These are phyloP conservation scores for Drosophila oshimai DNA, from an alignment of 1,140 invertebrate genomes.

Conservation along the genomic window DNA sequence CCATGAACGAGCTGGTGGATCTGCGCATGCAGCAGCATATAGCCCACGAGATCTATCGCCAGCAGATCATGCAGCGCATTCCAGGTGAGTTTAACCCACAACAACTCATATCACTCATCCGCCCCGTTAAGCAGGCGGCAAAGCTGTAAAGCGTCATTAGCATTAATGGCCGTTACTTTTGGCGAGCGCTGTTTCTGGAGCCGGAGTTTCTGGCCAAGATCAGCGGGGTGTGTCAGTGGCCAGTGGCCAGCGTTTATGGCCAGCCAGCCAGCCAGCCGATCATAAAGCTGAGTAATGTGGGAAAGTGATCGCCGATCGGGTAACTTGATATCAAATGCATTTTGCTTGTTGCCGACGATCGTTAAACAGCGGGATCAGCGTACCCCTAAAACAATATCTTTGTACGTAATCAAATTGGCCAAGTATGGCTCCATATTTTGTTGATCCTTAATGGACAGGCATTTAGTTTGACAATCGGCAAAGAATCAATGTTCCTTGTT, in stretches of 20 bases:
- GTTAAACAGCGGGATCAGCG: slow-evolving; percentile 39
- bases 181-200: slow-evolving; percentile 11
- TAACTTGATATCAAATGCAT: slow-evolving; percentile 34
- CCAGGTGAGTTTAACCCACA: slow-evolving; percentile 59
- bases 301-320: slow-evolving; percentile 47
- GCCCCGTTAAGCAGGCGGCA: slow-evolving; percentile 1
- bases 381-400: background rate
- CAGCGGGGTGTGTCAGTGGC: slow-evolving; percentile 21
- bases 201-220: background rate
- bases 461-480: slow-evolving; percentile 4
- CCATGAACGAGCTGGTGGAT: slow-evolving; percentile 82
- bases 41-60: slow-evolving; percentile 81
- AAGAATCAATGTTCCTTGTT: slow-evolving; percentile 2
- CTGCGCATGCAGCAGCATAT: slow-evolving; percentile 81
- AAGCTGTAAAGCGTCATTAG: slow-evolving; percentile 67
- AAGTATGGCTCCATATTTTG: background rate
- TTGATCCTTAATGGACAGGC: slow-evolving; percentile 5
- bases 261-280: slow-evolving; percentile 9
- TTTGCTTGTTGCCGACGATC: slow-evolving; percentile 36
- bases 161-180: slow-evolving; percentile 50
- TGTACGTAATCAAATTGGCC: slow-evolving; percentile 1
- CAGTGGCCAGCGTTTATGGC: slow-evolving; percentile 40
- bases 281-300: slow-evolving; percentile 72
- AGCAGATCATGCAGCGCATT: slow-evolving; percentile 82
- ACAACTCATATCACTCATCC: slow-evolving; percentile 43